Conservation (phyloP, 2,113 vertebrate species). For the Trematomus loennbergii region DNA sequence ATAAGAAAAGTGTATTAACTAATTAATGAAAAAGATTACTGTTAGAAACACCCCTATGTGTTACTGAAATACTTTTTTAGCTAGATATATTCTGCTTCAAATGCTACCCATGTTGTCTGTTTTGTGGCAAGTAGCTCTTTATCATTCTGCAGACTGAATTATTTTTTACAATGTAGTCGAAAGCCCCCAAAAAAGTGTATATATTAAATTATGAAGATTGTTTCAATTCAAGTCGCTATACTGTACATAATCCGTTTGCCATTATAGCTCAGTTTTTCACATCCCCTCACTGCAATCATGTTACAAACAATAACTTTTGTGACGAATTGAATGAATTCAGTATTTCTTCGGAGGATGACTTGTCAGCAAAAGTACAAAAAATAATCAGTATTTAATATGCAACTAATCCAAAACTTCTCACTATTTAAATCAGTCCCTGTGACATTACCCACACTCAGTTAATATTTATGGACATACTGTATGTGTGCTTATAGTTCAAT, state of each 20-base stretch:
- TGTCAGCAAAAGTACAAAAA: background rate
- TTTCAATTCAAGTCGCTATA: background rate
- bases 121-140: too few species aligned
- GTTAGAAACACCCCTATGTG: background rate
- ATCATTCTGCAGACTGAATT: too few species aligned
- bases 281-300: conserved; percentile 11
- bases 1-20: background rate
- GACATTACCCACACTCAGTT: background rate
- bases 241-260: too few species aligned
- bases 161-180: too few species aligned
- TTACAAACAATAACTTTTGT: conserved; percentile 33
- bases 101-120: too few species aligned
- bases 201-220: background rate
- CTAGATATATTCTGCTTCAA: too few species aligned
- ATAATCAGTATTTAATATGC: background rate
- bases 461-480: conserved; percentile 21
- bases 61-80: background rate
- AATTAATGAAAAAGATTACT: too few species aligned
- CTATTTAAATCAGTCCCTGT: background rate
- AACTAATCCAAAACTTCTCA: background rate
- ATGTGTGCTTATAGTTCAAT: conserved; percentile 33
- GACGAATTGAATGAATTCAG: background rate
- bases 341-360: background rate
- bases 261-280: background rate
- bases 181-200: too few species aligned